Evolutionary conservation across 2,888 invertebrate species (phyloP).

Genomic region (Sepioteuthis lessoniana): DNA sequence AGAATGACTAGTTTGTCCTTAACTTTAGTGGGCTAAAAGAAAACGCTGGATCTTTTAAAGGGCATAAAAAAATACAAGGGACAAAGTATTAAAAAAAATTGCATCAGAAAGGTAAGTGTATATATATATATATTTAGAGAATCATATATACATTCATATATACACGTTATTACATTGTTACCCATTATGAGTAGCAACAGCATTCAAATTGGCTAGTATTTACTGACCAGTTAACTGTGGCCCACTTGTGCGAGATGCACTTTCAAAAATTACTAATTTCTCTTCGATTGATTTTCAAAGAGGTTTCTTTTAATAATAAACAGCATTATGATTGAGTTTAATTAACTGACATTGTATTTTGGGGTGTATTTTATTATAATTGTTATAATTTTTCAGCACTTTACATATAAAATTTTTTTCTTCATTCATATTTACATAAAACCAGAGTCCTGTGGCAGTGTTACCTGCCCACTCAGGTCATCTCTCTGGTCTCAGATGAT

Average conservation of each 20-base stretch:
- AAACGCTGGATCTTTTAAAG: not conserved
- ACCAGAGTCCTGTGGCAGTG: not conserved
- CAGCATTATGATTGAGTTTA: conserved; percentile 41
- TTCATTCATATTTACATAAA: conserved; percentile 46
- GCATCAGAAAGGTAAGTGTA: not conserved
- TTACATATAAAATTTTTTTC: conserved; percentile 48
- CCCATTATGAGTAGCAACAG: conserved; percentile 39
- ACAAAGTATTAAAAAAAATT: conserved; percentile 25
- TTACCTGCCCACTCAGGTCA: not conserved
- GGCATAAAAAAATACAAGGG: not conserved
- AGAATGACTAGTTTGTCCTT: conserved; percentile 48
- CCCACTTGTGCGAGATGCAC: conserved; percentile 49
- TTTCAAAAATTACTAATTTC: conserved; percentile 46
- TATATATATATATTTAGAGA: not conserved
- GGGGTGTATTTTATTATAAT: conserved; percentile 2
- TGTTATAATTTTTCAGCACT: conserved; percentile 43
- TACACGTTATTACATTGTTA: conserved; percentile 43
- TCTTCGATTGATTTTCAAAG: conserved; percentile 26
- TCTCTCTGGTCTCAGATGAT: conserved; percentile 44
- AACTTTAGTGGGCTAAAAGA: conserved; percentile 43
- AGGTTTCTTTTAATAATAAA: conserved; percentile 38
- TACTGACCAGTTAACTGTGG: not conserved
- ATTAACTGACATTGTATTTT: conserved; percentile 43
- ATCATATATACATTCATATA: too few species aligned
- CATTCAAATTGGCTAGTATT: conserved; percentile 42